Evolutionary conservation across 35 echinoderm and acorn worm genomes (phyloP), one percentile per base, ranked within the genome.

Genomic region (Apostichopus parvimensis): DNA sequence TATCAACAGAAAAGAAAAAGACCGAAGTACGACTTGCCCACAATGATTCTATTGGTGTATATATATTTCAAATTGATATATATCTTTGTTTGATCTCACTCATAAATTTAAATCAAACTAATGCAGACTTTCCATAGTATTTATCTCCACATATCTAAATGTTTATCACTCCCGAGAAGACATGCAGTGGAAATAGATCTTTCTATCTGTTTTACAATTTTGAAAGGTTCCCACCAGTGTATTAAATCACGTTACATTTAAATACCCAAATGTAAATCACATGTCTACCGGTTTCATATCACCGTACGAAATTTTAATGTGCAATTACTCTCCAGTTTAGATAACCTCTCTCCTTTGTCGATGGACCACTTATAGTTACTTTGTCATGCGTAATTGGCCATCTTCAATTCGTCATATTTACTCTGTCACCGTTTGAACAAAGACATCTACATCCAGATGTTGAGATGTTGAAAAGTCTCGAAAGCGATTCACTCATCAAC

Each of bases 401-500:
- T 84, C 81, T 84, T 58, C 11, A 84, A 18, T 82, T 82, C 79
- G 18, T 55, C 79, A 45, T 68, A 56, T 82, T n/a, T 18, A 59
- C 18, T 84, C 55, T 9, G 6, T 4, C 17, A n/a, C 20, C 54
- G 18, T 53, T 22, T 60, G 54, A 84, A 84, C 81, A 84, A 84
- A 84, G 81, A 84, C 54, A 84, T 84, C 81, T 84, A 6, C 54
- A 58, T 9, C 81, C 81, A 84, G 81, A 84, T 84, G 81, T 84
- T 59, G 18, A 59, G 24, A 8, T 84, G 81, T 84, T 84, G 81
- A 84, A 84, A 84, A 58, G 81, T 58, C n/a, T 59, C 8, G 81
- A 84, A 18, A 75, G 71, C 17, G 6, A n/a, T 18, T 75, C 71
- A 75, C 21, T 75, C 71, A 75, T 75, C 71, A 75, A 18, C 17